Percentiles rank a stretch among this genome's conserved stretches.
phyloP scores from a whole-genome alignment of 2,113 vertebrate species.

The Oncorhynchus clarkii region DNA sequence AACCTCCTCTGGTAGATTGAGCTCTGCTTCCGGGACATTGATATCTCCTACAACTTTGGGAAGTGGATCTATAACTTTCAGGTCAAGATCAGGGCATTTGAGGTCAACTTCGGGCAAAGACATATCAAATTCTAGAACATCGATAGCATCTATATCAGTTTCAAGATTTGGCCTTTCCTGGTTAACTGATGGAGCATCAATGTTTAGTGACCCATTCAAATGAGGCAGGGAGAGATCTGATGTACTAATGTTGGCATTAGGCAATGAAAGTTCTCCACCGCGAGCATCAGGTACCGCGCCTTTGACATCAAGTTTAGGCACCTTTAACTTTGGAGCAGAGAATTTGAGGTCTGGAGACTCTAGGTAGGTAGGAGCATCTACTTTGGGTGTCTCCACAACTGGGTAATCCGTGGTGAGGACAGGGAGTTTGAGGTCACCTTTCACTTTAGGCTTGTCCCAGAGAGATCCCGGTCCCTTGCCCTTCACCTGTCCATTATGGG shows the following conservation, averaged over 20 bases:
- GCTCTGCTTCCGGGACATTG: not conserved
- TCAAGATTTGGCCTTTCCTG: conserved; percentile 29
- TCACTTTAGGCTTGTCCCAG: conserved; percentile 29
- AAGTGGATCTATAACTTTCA: not conserved
- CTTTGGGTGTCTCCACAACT: conserved; percentile 27
- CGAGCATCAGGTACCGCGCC: too few species aligned
- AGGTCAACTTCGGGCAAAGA: conserved; percentile 15
- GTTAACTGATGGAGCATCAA: conserved; percentile 2
- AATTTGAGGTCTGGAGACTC: not conserved
- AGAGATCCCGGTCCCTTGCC: conserved; percentile 10
- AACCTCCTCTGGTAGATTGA: conserved; percentile 15
- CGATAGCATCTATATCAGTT: not conserved
- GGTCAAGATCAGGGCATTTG: not conserved
- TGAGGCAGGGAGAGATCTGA: not conserved
- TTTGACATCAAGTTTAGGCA: not conserved
- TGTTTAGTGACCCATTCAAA: conserved; percentile 21
- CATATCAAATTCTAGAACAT: not conserved
- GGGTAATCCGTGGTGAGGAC: conserved; percentile 44
- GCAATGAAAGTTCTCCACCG: not conserved
- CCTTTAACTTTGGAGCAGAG: not conserved
- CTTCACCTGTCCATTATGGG: not conserved
- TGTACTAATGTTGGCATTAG: conserved; percentile 1
- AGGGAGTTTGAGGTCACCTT: conserved; percentile 31
- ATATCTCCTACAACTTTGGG: not conserved
- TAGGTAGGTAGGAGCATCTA: conserved; percentile 12